phyloP scores from a whole-genome alignment of 2,113 vertebrate genomes.

The Odontophorus gujanensis region DNA sequence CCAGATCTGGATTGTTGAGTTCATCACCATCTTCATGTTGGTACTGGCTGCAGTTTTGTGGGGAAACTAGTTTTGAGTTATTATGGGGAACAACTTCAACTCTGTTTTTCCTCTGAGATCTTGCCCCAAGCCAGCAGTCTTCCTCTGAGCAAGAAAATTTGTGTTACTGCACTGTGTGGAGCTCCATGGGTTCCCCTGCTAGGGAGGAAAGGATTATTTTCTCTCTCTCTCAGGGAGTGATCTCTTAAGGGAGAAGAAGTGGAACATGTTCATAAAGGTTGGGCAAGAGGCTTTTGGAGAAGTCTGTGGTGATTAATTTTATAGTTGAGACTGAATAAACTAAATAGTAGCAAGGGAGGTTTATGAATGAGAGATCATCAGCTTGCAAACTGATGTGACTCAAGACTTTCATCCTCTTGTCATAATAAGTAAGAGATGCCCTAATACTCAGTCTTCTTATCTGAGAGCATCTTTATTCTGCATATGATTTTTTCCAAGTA shows the following conservation, averaged over 20 bases:
- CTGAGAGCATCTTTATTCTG: not conserved
- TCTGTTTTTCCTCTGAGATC: not conserved
- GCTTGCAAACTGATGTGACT: not conserved
- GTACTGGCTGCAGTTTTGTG: not conserved
- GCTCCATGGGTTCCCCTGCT: not conserved
- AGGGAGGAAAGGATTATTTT: not conserved
- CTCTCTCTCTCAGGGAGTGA: not conserved
- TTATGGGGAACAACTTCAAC: not conserved
- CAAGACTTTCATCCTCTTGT: not conserved
- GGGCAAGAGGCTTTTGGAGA: not conserved
- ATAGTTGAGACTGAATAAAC: not conserved
- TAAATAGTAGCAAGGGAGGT: fast-evolving
- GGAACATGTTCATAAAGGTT: not conserved
- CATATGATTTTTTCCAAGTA: slow-evolving; percentile 28
- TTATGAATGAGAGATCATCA: not conserved
- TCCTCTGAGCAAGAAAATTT: not conserved
- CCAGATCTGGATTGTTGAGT: not conserved
- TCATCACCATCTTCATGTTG: not conserved
- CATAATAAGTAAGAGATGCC: not conserved
- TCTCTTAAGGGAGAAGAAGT: not conserved
- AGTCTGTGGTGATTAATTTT: not conserved
- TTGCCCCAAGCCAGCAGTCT: not conserved
- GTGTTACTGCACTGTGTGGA: not conserved
- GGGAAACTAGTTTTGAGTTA: not conserved
- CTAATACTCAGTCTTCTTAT: not conserved